Evolutionary conservation across 2,888 invertebrate genomes (phyloP), one percentile per base, ranked within the genome.

Genomic region (Tubulanus polymorphus): DNA sequence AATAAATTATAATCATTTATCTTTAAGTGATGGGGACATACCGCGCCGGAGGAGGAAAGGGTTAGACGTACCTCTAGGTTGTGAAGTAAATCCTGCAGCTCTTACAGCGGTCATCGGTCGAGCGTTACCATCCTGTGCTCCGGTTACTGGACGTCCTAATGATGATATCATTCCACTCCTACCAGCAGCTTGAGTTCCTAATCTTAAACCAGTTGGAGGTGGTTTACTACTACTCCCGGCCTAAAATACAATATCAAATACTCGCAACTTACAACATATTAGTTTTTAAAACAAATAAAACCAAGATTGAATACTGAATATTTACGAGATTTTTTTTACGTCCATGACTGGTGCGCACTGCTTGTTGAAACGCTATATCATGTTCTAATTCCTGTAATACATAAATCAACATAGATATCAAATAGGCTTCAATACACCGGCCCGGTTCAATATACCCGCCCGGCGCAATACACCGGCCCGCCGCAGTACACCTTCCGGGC

Each of bases 91-190:
- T 1, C 99, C 99, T 27, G 93, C 96, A 8, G 93, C 96, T 55
- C 93, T 85, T 37, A 97, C 92, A 1, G 97, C 96, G 2, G 99
- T 99, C 84, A 97, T 94, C 0, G 99, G 97, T 55, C 99, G 73
- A 25, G 81, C 81, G 49, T 69, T 72, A 18, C 72, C 70, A 51
- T 73, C 77, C 26, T 65, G 68, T 12, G 66, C 69, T 2, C 67
- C 70, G 32, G 75, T 74, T 37, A 54, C 57, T 53, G 70, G 72
- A 51, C 72, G 68, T 25, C 75, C 76, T 74, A 75, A 69, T 45
- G 75, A 76, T 1, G 75, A 75, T 8, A 75, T 71, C 62, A 69
- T 55, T 10, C 66, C 69, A 37, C 62, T 59, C 12, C 70, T 51
- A 1, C 69, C 70, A 45, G 65, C 57, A 29, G 65, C 65, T 28